These are phyloP conservation scores for Mola mola DNA, from an alignment of 2,113 vertebrate species.

Conservation along the genomic window DNA sequence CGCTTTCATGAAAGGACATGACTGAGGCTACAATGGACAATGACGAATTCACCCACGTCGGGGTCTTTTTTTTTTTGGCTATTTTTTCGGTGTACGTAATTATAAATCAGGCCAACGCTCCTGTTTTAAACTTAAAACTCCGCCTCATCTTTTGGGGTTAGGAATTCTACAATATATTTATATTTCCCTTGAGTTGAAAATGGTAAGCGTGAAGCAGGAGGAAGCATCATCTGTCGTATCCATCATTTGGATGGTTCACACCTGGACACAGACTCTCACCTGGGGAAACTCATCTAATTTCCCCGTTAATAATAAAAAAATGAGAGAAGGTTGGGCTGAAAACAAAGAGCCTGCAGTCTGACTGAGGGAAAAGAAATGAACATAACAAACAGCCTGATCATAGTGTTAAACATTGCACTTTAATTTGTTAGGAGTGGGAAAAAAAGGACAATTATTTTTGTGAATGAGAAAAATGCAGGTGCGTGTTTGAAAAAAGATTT, in stretches of 20 bases:
- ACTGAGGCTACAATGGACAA: conserved; percentile 45
- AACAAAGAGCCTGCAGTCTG: not conserved
- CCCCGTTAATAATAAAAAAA: too few relatives aligned
- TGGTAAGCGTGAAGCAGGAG: not conserved
- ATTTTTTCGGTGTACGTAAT: conserved; percentile 24
- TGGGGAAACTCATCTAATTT: conserved; percentile 14
- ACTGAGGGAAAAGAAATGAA: not conserved
- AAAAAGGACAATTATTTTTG: conserved; percentile 38
- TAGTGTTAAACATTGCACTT: conserved; percentile 73
- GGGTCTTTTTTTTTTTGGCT: conserved; percentile 20
- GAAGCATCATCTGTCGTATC: conserved; percentile 2
- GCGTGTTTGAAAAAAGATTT: conserved; percentile 29
- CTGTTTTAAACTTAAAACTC: conserved; percentile 23
- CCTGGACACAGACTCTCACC: conserved; percentile 7
- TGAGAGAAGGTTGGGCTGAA: not conserved
- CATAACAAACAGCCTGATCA: conserved; percentile 23
- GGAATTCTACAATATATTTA: conserved; percentile 16
- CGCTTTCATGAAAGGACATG: conserved; percentile 32
- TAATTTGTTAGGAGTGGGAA: conserved; percentile 54
- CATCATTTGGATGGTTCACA: conserved; percentile 9
- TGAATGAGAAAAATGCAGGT: conserved; percentile 18
- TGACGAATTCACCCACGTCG: conserved; percentile 16
- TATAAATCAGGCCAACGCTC: conserved; percentile 6
- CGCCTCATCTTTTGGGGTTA: conserved; percentile 3
- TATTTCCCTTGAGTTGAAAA: conserved; percentile 23